Evolutionary conservation across 2,888 invertebrate species (phyloP), one percentile per base, ranked within the genome.

Genomic region (Drosophila incognita): DNA sequence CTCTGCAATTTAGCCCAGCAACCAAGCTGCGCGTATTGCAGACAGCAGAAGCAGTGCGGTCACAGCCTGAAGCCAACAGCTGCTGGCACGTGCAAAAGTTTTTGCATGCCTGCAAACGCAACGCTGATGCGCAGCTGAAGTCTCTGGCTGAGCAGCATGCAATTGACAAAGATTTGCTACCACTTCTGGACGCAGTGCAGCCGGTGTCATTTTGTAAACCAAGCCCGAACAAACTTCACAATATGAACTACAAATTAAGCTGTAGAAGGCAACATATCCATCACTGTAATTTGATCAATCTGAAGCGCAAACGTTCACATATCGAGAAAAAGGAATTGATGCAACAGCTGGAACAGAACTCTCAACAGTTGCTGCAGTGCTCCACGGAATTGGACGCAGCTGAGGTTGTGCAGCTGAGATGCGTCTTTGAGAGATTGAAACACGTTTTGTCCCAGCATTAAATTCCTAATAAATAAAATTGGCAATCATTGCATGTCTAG

Each of bases 71-170:
- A 24, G 49, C 31, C 0, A 53, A 33, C 18, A 33, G 24, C 4
- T 61, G 72, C 29, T 86, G 90, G 90, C 57, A 79, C 2, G 15
- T 63, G 8, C 77, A 84, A 18, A 75, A 70, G 33, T 82, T 87
- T 38, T 10, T 89, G 0, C 29, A 69, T 33, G 27, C 13, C 4
- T 86, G 83, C 48, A 42, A 71, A 15, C 8, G 7, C 13, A 71
- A 59, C 36, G 29, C 46, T 1, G 53, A 82, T 35, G 15, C n/a
- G n/a, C 54, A 66, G 35, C 21, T 88, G 0, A 76, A 56, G 13
- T 67, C 65, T 13, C 51, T 78, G 31, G 71, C 62, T 31, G 46
- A 18, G 3, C 66, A 51, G 6, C 51, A 70, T 7, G 11, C 27
- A 10, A 35, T 72, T n/a, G 27, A 13, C 0, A 4, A 24, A 0